Evolutionary conservation across 2,797 vertebrate genomes (phyloP), one percentile per base, ranked within the genome.

Genomic region (Catamblyrhynchus diadema): DNA sequence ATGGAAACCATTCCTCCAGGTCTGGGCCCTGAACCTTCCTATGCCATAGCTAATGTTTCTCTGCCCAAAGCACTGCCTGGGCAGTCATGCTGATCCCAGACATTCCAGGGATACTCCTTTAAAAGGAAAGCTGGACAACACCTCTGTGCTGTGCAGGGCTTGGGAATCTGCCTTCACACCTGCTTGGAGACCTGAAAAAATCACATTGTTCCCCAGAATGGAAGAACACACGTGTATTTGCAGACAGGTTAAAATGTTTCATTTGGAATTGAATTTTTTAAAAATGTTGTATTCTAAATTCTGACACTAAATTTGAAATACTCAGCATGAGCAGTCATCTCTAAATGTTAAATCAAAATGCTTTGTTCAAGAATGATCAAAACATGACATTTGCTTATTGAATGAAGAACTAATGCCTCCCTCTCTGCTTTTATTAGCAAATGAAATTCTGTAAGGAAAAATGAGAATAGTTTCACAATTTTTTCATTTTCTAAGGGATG

Each of bases 361-460:
- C 94, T 95, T 95, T 95, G 93, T 96, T 96, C 70, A 54, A 51
- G 70, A 94, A 88, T 56, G 80, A 96, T 96, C 95, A 96, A 96
- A 96, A 96, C 93, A 96, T 94, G 94, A 93, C 95, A 96, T 90
- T 90, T 95, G 90, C 94, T 90, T 88, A 86, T 92, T 96, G 88
- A 95, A 94, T 57, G 88, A 28, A 94, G 90, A 96, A 82, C 32
- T 77, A 70, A 59, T 88, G 73, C 88, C 92, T 86, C 91, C 85
- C 47, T 87, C 88, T 90, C 66, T 90, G 70, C 90, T 96, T 95
- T 96, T 93, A 95, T 93, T 95, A 96, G 93, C 66, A 96, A 81
- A 92, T 88, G 12, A 84, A 94, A 92, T 93, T 95, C 80, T 81
- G 62, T 41, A 79, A 67, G 77, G 67, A 83, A 90, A 96, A 94